phyloP scores from a whole-genome alignment of 2,888 invertebrate species.

The Amblyteles armatorius region DNA sequence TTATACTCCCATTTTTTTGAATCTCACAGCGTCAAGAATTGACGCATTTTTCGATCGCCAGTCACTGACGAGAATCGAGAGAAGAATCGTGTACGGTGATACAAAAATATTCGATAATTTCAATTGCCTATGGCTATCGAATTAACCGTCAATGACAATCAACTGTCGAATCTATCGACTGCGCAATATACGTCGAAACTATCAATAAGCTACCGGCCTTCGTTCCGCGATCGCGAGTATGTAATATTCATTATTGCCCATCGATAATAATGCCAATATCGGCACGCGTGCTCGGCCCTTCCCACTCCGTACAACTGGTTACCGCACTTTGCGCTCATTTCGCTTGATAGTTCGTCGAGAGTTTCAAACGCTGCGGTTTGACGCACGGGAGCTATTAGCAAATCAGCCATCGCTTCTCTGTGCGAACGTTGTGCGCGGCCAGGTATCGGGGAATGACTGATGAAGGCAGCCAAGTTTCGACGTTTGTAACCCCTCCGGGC shows the following conservation, averaged over 20 bases:
- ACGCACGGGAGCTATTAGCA: constrained; percentile 75
- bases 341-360: constrained; percentile 45
- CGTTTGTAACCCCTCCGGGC: constrained; percentile 52
- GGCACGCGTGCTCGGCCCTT: background rate
- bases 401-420: constrained; percentile 74
- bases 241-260: background rate
- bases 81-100: background rate
- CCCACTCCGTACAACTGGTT: constrained; percentile 15
- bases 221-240: background rate
- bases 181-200: no score
- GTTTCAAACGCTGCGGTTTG: constrained; percentile 68
- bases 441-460: constrained; percentile 69
- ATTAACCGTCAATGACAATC: no score
- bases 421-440: constrained; percentile 47
- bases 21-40: background rate
- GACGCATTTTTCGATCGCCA: background rate
- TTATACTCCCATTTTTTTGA: background rate
- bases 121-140: background rate
- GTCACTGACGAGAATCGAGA: background rate
- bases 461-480: constrained; percentile 73
- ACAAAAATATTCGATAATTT: background rate
- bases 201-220: background rate
- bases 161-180: no score
- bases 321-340: constrained; percentile 22
- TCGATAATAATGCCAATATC: constrained; percentile 22